Evolutionary conservation across 2,113 vertebrate species (phyloP).

Genomic region (Glaucomys volans): DNA sequence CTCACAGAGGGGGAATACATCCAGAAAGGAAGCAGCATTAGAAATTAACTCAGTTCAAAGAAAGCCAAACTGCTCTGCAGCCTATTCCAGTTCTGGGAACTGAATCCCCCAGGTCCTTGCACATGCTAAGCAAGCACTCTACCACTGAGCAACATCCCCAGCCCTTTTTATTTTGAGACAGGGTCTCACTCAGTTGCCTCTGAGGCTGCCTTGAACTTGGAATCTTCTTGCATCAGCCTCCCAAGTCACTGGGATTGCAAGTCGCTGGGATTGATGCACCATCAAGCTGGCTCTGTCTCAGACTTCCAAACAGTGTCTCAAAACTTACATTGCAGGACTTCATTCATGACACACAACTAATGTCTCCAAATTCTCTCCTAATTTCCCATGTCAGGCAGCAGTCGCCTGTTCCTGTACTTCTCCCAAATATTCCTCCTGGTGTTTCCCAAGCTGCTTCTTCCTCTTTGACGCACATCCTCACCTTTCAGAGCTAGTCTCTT

Average conservation of each 20-base stretch:
- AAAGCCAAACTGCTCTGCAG: not conserved
- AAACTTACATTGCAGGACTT: not conserved
- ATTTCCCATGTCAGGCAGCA: not conserved
- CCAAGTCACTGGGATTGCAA: too few relatives aligned
- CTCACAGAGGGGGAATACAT: fast-evolving
- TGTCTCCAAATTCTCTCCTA: not conserved
- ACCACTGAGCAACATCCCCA: too few relatives aligned
- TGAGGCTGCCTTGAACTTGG: too few relatives aligned
- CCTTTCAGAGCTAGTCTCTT: not conserved
- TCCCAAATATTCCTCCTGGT: not conserved
- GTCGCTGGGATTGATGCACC: too few relatives aligned
- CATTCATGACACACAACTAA: not conserved
- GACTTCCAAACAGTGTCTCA: not conserved
- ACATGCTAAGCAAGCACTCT: too few relatives aligned
- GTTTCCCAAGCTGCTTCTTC: not conserved
- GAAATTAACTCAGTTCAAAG: not conserved
- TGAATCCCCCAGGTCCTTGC: too few relatives aligned
- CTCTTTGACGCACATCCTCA: not conserved
- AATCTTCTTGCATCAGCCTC: too few relatives aligned
- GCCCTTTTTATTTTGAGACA: too few relatives aligned
- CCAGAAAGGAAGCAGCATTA: not conserved
- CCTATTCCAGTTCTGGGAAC: too few relatives aligned
- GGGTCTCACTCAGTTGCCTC: too few relatives aligned
- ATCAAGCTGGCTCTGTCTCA: not conserved
- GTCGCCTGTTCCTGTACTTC: not conserved